These are phyloP conservation scores for Phalera bucephala DNA, from an alignment of 2,888 invertebrate genomes.

Conservation along the genomic window DNA sequence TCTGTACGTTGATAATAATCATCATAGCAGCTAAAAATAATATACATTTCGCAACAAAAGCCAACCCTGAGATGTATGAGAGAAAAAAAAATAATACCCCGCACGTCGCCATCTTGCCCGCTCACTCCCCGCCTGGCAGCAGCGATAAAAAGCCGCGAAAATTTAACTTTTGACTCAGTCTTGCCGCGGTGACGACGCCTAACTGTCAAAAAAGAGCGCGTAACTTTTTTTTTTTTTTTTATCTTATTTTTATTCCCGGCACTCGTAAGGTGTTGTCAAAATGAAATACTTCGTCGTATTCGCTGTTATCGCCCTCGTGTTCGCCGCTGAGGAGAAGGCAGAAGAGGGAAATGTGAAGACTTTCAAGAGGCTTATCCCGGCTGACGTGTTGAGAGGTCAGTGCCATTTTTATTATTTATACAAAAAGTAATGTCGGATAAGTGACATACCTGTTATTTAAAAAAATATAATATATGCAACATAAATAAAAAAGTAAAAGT, in stretches of 20 bases:
- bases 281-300: constrained; percentile 83
- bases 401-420: constrained; percentile 28
- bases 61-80: constrained; percentile 51
- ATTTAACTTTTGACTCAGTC: constrained; percentile 62
- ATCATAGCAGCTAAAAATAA: constrained; percentile 27
- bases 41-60: constrained; percentile 54
- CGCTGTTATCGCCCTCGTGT: constrained; percentile 77
- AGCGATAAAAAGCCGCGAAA: constrained; percentile 66
- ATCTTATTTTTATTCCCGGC: constrained; percentile 43
- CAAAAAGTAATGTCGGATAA: no score
- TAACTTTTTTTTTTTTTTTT: constrained; percentile 43
- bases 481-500: no score
- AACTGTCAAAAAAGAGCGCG: constrained; percentile 55
- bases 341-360: constrained; percentile 86
- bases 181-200: constrained; percentile 54
- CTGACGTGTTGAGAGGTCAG: constrained; percentile 95
- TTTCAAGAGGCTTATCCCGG: constrained; percentile 92
- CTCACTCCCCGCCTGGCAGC: constrained; percentile 61
- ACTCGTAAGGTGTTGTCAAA: constrained; percentile 51
- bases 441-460: no score
- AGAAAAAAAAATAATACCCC: constrained; percentile 32
- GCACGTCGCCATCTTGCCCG: constrained; percentile 19
- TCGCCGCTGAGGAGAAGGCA: constrained; percentile 82
- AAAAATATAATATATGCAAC: no score
- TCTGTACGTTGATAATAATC: constrained; percentile 27